Conservation (phyloP, 2,113 vertebrate genomes). For the Polypterus bichir region DNA sequence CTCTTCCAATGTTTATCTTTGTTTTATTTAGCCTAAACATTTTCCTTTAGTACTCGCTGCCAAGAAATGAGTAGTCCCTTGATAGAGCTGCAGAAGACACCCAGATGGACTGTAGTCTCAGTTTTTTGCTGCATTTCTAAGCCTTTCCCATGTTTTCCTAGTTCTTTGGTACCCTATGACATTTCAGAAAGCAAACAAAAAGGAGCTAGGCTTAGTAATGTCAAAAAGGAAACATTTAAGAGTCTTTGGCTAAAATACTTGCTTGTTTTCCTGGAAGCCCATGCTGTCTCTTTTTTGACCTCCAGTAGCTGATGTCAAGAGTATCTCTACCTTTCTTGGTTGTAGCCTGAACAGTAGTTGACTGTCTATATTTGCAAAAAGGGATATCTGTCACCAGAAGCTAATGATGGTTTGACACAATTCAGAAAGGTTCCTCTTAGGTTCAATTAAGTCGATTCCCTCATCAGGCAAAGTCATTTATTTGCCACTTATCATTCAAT, state of each 20-base stretch:
- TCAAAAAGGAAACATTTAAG: too few species aligned
- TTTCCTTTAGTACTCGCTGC: too few species aligned
- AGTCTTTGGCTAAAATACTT: background rate
- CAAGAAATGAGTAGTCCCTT: too few species aligned
- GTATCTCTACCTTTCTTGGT: constrained; percentile 40
- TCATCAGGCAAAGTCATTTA: background rate
- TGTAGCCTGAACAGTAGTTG: constrained; percentile 35
- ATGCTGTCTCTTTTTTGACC: background rate
- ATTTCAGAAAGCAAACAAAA: too few species aligned
- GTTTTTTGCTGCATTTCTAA: too few species aligned
- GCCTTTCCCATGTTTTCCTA: too few species aligned
- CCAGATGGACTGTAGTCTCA: too few species aligned
- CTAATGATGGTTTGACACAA: constrained; percentile 4
- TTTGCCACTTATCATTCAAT: background rate
- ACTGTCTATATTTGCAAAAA: background rate
- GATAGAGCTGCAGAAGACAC: too few species aligned
- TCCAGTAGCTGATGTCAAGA: constrained; percentile 35
- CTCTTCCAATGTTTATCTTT: too few species aligned
- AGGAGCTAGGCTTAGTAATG: too few species aligned
- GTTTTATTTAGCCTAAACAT: too few species aligned
- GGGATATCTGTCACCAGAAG: constrained; percentile 1
- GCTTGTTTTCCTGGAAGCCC: background rate
- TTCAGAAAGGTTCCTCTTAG: background rate
- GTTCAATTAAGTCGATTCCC: constrained; percentile 1
- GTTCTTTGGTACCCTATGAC: too few species aligned